Conservation (phyloP, 2,113 vertebrate genomes). For the Ciconia maguari region DNA sequence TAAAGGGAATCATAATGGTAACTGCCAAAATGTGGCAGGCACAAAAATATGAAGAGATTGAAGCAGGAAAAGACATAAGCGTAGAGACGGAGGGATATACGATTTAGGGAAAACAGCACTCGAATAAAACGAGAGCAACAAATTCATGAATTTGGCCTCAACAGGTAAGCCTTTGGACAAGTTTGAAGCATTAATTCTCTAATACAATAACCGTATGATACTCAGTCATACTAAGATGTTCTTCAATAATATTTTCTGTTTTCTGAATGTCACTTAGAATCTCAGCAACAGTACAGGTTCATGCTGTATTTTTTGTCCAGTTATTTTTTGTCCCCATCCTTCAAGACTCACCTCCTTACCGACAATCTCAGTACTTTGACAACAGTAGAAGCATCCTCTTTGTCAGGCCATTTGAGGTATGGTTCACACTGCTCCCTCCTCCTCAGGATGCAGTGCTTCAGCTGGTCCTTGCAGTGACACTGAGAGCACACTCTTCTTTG, state of each 20-base stretch:
- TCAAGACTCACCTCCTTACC: background rate
- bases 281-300: background rate
- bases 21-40: background rate
- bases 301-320: too few species aligned
- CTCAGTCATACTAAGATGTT: background rate
- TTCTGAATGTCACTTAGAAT: background rate
- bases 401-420: background rate
- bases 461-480: background rate
- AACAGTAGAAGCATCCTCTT: background rate
- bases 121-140: background rate
- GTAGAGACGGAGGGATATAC: background rate
- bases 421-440: background rate
- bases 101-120: background rate
- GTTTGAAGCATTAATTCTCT: background rate
- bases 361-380: background rate
- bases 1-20: background rate
- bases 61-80: background rate
- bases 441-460: background rate
- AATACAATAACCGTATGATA: background rate
- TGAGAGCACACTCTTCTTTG: background rate
- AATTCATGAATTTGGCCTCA: background rate
- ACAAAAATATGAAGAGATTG: background rate
- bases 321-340: background rate
- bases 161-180: background rate
- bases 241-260: background rate